Percentiles rank a stretch among this genome's conserved stretches.
Conservation (phyloP, 2,113 vertebrate genomes). For the Phoenicopterus ruber region DNA sequence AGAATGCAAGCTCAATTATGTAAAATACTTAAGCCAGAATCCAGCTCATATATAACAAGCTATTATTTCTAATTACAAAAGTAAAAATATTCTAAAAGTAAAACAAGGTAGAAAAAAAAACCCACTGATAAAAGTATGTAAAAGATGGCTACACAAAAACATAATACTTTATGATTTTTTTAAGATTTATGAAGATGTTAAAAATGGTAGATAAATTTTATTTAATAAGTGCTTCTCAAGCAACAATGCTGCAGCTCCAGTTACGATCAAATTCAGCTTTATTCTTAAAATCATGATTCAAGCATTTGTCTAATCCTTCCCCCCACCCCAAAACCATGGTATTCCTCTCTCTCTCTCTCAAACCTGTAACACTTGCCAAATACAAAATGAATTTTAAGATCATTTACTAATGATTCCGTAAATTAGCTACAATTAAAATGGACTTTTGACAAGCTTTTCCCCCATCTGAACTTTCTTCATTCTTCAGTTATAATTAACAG, state of each 20-base stretch:
- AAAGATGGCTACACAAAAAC: not conserved
- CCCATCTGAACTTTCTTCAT: not conserved
- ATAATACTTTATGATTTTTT: not conserved
- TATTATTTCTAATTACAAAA: not conserved
- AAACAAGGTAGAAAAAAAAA: not conserved
- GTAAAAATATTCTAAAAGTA: not conserved
- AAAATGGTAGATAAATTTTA: not conserved
- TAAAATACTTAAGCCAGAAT: not conserved
- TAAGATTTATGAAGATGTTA: not conserved
- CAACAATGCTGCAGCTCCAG: not conserved
- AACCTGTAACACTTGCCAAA: not conserved
- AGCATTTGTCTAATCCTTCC: not conserved
- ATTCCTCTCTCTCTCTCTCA: not conserved
- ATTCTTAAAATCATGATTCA: not conserved
- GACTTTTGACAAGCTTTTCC: not conserved
- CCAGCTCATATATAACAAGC: not conserved
- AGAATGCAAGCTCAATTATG: not conserved
- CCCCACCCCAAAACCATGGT: not conserved
- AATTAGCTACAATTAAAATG: not conserved
- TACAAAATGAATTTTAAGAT: not conserved
- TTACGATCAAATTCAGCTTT: not conserved
- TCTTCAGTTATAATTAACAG: slow-evolving; percentile 20
- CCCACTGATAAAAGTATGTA: not conserved
- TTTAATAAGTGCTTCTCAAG: not conserved
- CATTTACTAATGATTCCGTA: not conserved